Evolutionary conservation across 2,113 vertebrate species (phyloP).

Genomic region (Probosciger aterrimus): DNA sequence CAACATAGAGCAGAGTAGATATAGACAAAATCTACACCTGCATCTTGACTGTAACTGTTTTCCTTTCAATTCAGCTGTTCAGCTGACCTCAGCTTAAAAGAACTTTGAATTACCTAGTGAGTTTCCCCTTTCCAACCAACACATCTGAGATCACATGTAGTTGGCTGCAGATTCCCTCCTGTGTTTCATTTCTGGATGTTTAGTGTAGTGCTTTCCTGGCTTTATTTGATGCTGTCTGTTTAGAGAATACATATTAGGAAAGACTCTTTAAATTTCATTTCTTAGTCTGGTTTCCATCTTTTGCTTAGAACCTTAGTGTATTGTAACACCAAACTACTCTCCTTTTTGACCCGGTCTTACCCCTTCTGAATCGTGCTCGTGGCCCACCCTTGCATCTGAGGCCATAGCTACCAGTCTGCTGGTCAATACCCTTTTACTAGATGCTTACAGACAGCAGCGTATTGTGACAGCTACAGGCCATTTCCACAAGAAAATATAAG

Average conservation of each 20-base stretch:
- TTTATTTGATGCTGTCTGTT: neutral
- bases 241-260: neutral
- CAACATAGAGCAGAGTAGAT: neutral
- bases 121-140: neutral
- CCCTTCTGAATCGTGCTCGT: neutral
- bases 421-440: neutral
- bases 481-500: neutral
- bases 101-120: neutral
- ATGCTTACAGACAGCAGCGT: neutral
- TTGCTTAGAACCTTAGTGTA: neutral
- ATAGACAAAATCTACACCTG: neutral
- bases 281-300: neutral
- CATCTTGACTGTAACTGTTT: neutral
- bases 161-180: neutral
- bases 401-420: neutral
- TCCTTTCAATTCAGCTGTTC: neutral
- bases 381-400: neutral
- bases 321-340: neutral
- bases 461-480: neutral
- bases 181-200: neutral
- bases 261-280: neutral
- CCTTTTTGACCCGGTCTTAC: neutral
- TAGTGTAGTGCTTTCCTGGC: neutral
- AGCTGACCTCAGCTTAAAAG: neutral
- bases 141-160: neutral